These are phyloP conservation scores for Drosophila vallismaia DNA, from an alignment of 2,888 invertebrate genomes.

Conservation along the genomic window DNA sequence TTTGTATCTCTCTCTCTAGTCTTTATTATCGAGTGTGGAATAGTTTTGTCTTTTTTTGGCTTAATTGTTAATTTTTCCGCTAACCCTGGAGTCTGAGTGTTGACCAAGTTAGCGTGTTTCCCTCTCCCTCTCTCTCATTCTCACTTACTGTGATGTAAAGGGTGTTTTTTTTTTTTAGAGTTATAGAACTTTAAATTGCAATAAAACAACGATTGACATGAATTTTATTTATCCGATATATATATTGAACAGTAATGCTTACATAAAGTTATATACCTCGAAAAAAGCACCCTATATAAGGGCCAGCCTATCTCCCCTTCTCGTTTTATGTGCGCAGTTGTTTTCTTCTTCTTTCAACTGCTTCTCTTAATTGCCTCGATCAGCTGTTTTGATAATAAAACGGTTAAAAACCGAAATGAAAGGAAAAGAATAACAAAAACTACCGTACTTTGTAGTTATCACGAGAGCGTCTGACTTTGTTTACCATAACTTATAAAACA, in stretches of 20 bases:
- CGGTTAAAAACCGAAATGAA: constrained; percentile 54
- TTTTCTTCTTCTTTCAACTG: constrained; percentile 41
- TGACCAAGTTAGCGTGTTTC: background rate
- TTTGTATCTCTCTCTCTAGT: no score
- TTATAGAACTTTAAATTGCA: no score
- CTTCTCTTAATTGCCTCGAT: constrained; percentile 50
- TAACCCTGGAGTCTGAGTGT: constrained; percentile 1
- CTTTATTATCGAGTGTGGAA: constrained; percentile 6
- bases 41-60: constrained; percentile 8
- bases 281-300: background rate
- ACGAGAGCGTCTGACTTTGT: constrained; percentile 5
- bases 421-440: constrained; percentile 31
- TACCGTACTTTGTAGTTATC: constrained; percentile 43
- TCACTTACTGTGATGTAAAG: no score
- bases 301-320: constrained; percentile 18
- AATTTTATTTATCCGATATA: no score
- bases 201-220: no score
- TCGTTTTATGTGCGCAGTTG: constrained; percentile 65
- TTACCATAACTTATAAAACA: constrained; percentile 51
- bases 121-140: background rate
- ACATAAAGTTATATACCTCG: no score
- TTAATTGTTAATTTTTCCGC: constrained; percentile 60
- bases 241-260: no score
- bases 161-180: no score
- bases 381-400: constrained; percentile 68